Conservation (phyloP, 2,888 invertebrate species). For the Lacanobia oleracea region DNA sequence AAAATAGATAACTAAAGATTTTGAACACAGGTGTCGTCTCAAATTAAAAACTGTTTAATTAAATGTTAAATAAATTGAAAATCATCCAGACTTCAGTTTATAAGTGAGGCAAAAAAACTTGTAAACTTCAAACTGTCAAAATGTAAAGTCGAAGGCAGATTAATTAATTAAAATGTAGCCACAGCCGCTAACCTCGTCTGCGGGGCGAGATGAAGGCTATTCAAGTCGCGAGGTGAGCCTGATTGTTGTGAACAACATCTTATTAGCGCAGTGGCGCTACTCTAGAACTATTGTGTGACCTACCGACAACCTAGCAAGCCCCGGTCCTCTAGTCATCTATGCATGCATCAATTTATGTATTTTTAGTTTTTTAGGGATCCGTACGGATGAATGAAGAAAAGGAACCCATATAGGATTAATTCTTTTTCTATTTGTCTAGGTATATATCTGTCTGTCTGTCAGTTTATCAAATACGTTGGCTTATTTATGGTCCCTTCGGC, state of each 20-base stretch:
- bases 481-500: too few relatives aligned
- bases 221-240: slow-evolving; percentile 67
- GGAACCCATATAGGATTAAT: too few relatives aligned
- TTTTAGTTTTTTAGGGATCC: too few relatives aligned
- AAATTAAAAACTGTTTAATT: slow-evolving; percentile 13
- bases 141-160: slow-evolving; percentile 63
- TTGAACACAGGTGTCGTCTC: slow-evolving; percentile 20
- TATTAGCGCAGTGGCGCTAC: slow-evolving; percentile 68
- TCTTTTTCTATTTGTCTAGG: too few relatives aligned
- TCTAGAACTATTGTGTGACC: slow-evolving; percentile 47
- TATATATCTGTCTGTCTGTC: too few relatives aligned
- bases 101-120: slow-evolving; percentile 39
- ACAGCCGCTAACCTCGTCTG: slow-evolving; percentile 68
- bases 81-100: slow-evolving; percentile 19
- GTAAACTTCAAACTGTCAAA: slow-evolving; percentile 63
- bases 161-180: slow-evolving; percentile 74
- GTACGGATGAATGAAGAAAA: too few relatives aligned
- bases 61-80: slow-evolving; percentile 24
- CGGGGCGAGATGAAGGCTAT: slow-evolving; percentile 71
- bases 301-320: not conserved
- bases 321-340: not conserved
- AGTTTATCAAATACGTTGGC: too few relatives aligned
- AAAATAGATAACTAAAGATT: not conserved
- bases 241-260: slow-evolving; percentile 73
- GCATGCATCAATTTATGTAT: not conserved